Base-by-base conservation (phyloP, 2,113 vertebrate genomes). In the Oryzias woworae region DNA sequence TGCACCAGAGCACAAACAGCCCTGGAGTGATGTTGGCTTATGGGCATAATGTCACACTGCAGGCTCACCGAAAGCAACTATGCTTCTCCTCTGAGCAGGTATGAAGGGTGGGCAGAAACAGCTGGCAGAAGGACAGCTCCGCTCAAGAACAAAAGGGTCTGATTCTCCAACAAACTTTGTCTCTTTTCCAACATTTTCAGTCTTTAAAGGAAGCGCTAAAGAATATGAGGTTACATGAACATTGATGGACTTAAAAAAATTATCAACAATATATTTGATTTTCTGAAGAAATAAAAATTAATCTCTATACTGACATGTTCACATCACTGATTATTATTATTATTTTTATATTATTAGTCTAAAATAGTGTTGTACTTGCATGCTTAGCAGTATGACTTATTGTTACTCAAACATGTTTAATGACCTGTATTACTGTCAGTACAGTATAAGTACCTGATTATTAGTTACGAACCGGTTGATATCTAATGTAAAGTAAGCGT, bases 71-170 rank as follows among this genome's bases (percentile, higher is more conserved):
- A 50, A 51, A 48, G 8, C 8, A 59, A 13, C 13, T 26, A 26
- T 49, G 45, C 14, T 61, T 31, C 47, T 49, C 1, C 55, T 18
- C 14, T 55, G 31, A 49, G 65, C 72, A 62, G 69, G 61, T 78
- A 71, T 66, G 56, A 52, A 26, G 63, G 62, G 49, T 73, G 46
- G 53, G 57, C 62, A 43, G 22, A 54, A 66, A 53, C 75, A 82
- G 58, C 48, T 64, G 67, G 26, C 41, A 46, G 3, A 42, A 24
- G 16, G 22, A 58, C 31, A 49, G 62, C 31, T 55, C 26, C 26
- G 17, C 45, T 62, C 63, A 75, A 80, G 61, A 64, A 62, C 58
- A 58, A 63, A 28, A 58, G 45, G 4, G 7, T 16, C 26, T 62
- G 22, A 54, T 51, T 3, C 5, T 57, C 50, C n/a, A 17, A 22